phyloP scores from a whole-genome alignment of 2,888 invertebrate genomes.

The Chrysotoxum bicinctum region DNA sequence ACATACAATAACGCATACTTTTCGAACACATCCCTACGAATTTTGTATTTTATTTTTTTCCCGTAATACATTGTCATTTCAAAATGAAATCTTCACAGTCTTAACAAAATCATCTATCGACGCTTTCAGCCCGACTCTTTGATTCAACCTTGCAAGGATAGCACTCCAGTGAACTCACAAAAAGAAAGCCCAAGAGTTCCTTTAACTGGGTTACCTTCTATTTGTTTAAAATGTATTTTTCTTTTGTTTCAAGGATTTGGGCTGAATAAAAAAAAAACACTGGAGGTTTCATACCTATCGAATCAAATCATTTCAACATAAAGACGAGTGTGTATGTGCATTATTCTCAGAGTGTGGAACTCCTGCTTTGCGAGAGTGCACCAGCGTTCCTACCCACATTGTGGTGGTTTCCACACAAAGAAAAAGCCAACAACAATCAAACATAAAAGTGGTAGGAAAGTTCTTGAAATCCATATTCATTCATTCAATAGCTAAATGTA shows the following conservation, averaged over 20 bases:
- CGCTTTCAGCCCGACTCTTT: neutral
- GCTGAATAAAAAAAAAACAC: neutral
- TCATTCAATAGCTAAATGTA: neutral
- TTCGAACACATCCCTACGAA: too few species aligned
- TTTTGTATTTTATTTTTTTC: too few species aligned
- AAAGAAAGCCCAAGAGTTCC: neutral
- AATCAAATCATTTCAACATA: conserved; percentile 5
- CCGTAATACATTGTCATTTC: conserved; percentile 1
- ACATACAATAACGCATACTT: too few species aligned
- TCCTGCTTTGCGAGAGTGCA: neutral
- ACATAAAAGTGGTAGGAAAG: neutral
- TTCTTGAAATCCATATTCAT: neutral
- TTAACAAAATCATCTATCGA: neutral
- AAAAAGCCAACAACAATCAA: neutral
- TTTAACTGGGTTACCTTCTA: conserved; percentile 5
- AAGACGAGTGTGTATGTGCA: neutral
- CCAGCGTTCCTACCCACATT: neutral
- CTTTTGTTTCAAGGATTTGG: neutral
- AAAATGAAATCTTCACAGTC: neutral
- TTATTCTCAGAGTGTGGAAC: neutral
- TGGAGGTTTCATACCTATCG: too few species aligned
- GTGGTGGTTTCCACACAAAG: neutral
- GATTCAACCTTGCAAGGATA: conserved; percentile 10
- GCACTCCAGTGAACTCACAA: neutral
- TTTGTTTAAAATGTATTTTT: conserved; percentile 6